Conservation (phyloP, 92 coral and sea anemone genomes). For the Porites divaricata region DNA sequence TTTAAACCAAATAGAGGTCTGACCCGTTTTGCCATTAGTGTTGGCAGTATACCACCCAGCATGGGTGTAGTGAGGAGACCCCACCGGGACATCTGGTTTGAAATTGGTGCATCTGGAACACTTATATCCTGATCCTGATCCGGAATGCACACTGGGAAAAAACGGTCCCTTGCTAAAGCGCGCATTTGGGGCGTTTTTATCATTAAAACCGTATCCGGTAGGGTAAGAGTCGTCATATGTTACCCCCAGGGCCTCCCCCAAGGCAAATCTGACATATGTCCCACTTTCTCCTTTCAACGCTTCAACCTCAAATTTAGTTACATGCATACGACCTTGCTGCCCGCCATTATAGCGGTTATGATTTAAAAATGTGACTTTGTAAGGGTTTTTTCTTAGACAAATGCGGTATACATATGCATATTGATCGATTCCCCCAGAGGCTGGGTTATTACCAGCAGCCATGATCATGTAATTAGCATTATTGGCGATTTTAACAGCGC, state of each 20-base stretch:
- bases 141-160: slow-evolving; percentile 85
- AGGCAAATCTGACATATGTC: slow-evolving; percentile 59
- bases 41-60: slow-evolving; percentile 17
- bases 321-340: slow-evolving; percentile 81
- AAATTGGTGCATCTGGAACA: slow-evolving; percentile 27
- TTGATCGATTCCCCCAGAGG: slow-evolving; percentile 72
- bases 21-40: background rate
- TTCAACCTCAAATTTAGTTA: slow-evolving; percentile 73
- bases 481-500: slow-evolving; percentile 85
- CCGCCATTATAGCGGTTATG: slow-evolving; percentile 76
- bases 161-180: slow-evolving; percentile 72
- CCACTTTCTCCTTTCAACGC: slow-evolving; percentile 89
- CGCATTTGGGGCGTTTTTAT: slow-evolving; percentile 44
- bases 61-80: too few relatives aligned
- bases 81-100: slow-evolving; percentile 72
- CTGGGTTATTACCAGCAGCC: slow-evolving; percentile 94
- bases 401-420: slow-evolving; percentile 77
- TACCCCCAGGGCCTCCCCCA: slow-evolving; percentile 81
- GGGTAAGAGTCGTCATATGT: slow-evolving; percentile 79
- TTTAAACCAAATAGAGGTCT: slow-evolving; percentile 84
- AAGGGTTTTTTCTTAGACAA: slow-evolving; percentile 69
- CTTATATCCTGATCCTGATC: slow-evolving; percentile 46
- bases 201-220: slow-evolving; percentile 87
- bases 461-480: slow-evolving; percentile 85
- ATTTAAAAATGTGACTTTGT: slow-evolving; percentile 80